Base-by-base conservation (phyloP, 2,113 vertebrate species). In the Cichladusa arquata region DNA sequence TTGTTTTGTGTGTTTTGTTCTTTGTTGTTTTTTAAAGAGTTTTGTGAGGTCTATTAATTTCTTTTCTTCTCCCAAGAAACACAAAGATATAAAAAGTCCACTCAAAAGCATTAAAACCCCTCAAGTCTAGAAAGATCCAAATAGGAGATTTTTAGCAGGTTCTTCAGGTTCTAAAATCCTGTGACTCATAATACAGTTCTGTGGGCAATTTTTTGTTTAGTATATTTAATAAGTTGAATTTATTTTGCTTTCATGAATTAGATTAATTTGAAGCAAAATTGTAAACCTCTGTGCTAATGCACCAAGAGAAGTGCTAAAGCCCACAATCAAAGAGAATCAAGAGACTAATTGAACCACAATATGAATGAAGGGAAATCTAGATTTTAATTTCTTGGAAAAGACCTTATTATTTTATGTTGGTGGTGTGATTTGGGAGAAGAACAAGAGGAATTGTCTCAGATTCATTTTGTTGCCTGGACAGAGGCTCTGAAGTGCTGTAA, bases 301-400 rank as follows among this genome's bases (percentile, higher is more conserved):
- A 60, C 15, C 29, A 11, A 25, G 65, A 73, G 47, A 57, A 80
- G 20, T 13, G 9, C 36, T 72, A 34, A 58, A 81, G 13, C 28
- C n/a, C 33, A 29, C 24, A 40, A 0, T 7, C 29, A 20, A 34
- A 77, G 17, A 4, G 0, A 3, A 40, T 9, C 33, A n/a, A 58
- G 34, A 67, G 19, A 6, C 12, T 44, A 25, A 79, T 24, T 58
- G 40, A 80, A 19, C 40, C n/a, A 5, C 7, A 14, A 7, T 4
- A 19, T 2, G 64, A 56, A 44, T 1, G 14, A 72, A 64, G 11
- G 40, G 25, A 82, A 56, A 34, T 23, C n/a, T 28, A 5, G 33
- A 19, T 45, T 33, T 31, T 12, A 54, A 66, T 33, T 69, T n/a
- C 40, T 69, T 65, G 15, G 14, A 58, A 72, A 69, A 36, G 6